Percentiles rank a stretch among this genome's conserved stretches.
Conservation (phyloP, 2,888 invertebrate species). For the Ctenicera cuprea region DNA sequence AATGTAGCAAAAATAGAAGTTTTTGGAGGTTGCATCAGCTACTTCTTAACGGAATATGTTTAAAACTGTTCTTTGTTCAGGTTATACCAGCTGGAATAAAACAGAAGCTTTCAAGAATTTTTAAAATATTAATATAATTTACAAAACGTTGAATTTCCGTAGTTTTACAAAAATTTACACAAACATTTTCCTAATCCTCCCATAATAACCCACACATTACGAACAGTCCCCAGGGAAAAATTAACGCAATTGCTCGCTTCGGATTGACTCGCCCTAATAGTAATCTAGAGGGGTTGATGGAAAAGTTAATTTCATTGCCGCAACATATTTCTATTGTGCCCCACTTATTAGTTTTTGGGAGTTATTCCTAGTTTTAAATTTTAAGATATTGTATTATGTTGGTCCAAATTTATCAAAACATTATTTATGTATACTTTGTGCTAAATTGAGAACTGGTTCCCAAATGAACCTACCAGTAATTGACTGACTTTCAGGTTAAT, state of each 20-base stretch:
- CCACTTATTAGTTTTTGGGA: not conserved
- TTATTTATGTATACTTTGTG: not conserved
- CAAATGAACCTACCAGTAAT: not conserved
- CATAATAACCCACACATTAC: not conserved
- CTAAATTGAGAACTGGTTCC: not conserved
- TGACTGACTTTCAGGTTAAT: conserved; percentile 3
- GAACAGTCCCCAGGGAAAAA: not conserved
- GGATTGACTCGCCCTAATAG: conserved; percentile 5
- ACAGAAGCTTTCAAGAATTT: too few relatives aligned
- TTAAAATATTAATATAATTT: too few relatives aligned
- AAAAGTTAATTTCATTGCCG: conserved; percentile 6
- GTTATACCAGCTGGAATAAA: too few relatives aligned
- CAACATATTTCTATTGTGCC: conserved; percentile 8
- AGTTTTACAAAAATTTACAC: too few relatives aligned
- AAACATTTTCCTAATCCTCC: not conserved
- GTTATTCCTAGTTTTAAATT: too few relatives aligned
- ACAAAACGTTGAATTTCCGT: too few relatives aligned
- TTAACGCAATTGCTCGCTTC: not conserved
- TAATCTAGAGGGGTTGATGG: conserved; percentile 4
- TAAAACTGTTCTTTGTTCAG: too few relatives aligned
- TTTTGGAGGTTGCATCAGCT: too few relatives aligned
- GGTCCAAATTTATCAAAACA: too few relatives aligned
- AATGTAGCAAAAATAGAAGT: not conserved
- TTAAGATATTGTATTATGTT: too few relatives aligned
- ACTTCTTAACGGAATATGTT: too few relatives aligned